Conservation (phyloP, 1,140 invertebrate genomes). For the Dendroctonus ponderosae region DNA sequence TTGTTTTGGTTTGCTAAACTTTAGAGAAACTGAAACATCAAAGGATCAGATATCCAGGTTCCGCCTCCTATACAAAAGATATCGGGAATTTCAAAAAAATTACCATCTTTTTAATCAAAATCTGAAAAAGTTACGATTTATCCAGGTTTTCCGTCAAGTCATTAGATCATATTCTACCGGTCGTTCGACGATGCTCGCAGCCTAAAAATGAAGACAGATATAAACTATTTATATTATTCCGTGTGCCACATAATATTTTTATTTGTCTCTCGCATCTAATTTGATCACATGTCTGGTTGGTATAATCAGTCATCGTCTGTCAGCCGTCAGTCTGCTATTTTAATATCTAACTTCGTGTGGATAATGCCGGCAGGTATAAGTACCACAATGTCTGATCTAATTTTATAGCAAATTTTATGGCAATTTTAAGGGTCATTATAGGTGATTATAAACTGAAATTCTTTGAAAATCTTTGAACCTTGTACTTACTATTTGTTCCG, state of each 20-base stretch:
- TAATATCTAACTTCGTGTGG: constrained; percentile 35
- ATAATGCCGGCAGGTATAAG: constrained; percentile 27
- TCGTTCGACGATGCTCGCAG: constrained; percentile 4
- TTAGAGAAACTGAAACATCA: too few species aligned
- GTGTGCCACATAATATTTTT: constrained; percentile 36
- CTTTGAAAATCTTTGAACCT: too few species aligned
- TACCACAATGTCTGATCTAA: constrained; percentile 30
- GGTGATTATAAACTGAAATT: too few species aligned
- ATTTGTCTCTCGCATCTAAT: constrained; percentile 36
- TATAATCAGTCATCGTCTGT: constrained; percentile 36
- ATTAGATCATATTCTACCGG: background rate
- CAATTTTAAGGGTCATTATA: too few species aligned
- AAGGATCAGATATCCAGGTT: too few species aligned
- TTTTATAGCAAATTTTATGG: constrained; percentile 13
- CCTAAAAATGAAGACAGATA: constrained; percentile 23
- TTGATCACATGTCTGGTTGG: constrained; percentile 30
- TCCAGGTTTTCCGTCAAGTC: background rate
- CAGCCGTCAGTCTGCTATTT: constrained; percentile 33
- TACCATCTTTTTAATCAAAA: too few species aligned
- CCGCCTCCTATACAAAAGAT: too few species aligned
- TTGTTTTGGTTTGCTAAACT: too few species aligned
- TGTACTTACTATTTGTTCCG: too few species aligned
- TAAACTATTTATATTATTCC: constrained; percentile 32
- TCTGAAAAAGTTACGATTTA: too few species aligned
- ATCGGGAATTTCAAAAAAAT: too few species aligned